phyloP scores from a whole-genome alignment of 2,888 invertebrate species.

The Drosophila austrosaltans region DNA sequence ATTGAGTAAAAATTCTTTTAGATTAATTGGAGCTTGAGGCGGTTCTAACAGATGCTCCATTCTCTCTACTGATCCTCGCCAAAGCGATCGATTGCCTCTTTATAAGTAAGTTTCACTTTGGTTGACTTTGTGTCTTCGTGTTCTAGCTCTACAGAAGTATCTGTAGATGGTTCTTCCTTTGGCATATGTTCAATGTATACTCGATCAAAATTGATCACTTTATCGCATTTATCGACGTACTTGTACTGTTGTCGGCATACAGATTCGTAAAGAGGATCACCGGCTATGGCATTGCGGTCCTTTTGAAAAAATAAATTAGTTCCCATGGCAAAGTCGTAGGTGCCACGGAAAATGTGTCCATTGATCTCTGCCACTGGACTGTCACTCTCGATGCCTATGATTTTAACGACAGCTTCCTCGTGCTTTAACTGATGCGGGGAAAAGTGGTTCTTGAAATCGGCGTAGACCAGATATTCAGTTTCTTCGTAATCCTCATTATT shows the following conservation, averaged over 20 bases:
- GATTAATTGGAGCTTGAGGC: conserved; percentile 56
- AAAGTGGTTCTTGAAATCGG: conserved; percentile 81
- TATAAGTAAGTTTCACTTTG: conserved; percentile 75
- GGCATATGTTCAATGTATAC: conserved; percentile 85
- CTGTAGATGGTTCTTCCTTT: conserved; percentile 25
- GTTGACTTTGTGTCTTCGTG: conserved; percentile 27
- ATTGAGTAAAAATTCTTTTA: conserved; percentile 64
- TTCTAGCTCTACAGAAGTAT: conserved; percentile 31
- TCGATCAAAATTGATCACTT: conserved; percentile 87
- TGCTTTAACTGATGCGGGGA: conserved; percentile 74
- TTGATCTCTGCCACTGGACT: conserved; percentile 88
- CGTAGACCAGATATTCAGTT: conserved; percentile 81
- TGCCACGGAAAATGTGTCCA: conserved; percentile 88
- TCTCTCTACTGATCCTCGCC: conserved; percentile 48
- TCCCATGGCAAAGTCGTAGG: conserved; percentile 88
- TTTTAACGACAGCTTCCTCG: conserved; percentile 80
- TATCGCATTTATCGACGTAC: conserved; percentile 87
- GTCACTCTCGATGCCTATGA: conserved; percentile 86
- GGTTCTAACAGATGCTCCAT: conserved; percentile 77
- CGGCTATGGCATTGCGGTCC: conserved; percentile 83
- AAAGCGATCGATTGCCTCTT: conserved; percentile 80
- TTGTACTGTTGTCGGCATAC: conserved; percentile 85
- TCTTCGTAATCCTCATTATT: conserved; percentile 81
- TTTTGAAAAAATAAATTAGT: conserved; percentile 90
- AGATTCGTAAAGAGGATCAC: conserved; percentile 85